These are phyloP conservation scores for Drosophila suboccidentalis DNA, from an alignment of 2,888 invertebrate genomes.

Conservation along the genomic window DNA sequence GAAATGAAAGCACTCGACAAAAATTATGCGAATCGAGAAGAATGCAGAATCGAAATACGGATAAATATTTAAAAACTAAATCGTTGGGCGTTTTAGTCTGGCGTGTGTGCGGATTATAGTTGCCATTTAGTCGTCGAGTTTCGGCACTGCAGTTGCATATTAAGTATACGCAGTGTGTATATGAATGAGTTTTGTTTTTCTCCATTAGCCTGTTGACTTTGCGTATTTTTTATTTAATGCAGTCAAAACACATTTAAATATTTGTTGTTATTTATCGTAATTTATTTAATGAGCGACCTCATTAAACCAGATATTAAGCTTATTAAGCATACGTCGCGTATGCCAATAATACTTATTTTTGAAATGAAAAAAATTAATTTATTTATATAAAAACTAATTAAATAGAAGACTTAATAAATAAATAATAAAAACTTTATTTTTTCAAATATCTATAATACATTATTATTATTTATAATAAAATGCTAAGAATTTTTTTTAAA, in stretches of 20 bases:
- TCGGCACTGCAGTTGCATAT: conserved; percentile 10
- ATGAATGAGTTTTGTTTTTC: background rate
- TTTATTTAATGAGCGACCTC: background rate
- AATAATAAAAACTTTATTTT: background rate
- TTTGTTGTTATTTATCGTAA: conserved; percentile 2
- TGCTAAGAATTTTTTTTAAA: background rate
- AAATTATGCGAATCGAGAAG: conserved; percentile 17
- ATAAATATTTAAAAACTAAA: conserved; percentile 27
- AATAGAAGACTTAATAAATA: background rate
- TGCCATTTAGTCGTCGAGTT: conserved; percentile 14
- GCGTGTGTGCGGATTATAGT: conserved; percentile 16
- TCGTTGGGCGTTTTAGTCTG: conserved; percentile 13
- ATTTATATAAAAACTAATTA: background rate
- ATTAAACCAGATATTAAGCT: conserved; percentile 18
- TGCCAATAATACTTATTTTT: conserved; percentile 2
- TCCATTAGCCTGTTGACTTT: background rate
- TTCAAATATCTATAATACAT: background rate
- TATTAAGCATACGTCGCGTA: conserved; percentile 12
- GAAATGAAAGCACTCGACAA: conserved; percentile 46
- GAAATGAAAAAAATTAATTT: background rate
- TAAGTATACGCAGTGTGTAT: conserved; percentile 39
- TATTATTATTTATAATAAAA: background rate
- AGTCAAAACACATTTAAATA: conserved; percentile 1
- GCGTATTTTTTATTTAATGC: background rate
- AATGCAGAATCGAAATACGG: conserved; percentile 29